A percentile compares a stretch with the other conserved stretches of the same genome.
Conservation (phyloP, 2,797 vertebrate genomes). For the Myripristis jacobus region DNA sequence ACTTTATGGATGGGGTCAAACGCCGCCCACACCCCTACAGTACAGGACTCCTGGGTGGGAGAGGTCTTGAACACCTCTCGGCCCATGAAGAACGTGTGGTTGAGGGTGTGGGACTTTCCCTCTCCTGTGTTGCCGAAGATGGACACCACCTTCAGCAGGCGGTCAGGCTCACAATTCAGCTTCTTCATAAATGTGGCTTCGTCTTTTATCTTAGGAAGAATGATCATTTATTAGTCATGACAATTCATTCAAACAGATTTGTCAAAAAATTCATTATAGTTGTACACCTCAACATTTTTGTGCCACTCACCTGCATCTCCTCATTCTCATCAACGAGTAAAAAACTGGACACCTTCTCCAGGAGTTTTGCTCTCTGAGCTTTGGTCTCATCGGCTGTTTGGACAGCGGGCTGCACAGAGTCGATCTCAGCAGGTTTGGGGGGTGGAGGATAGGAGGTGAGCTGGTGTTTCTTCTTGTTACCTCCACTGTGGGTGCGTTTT, state of each 20-base stretch:
- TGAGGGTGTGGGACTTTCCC: constrained; percentile 98
- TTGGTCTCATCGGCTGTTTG: constrained; percentile 81
- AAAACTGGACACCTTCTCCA: constrained; percentile 93
- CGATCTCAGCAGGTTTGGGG: constrained; percentile 81
- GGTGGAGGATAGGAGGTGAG: constrained; percentile 85
- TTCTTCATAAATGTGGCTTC: constrained; percentile 92
- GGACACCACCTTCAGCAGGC: constrained; percentile 97
- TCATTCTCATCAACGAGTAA: constrained; percentile 97
- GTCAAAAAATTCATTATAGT: neutral
- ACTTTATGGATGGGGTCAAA: constrained; percentile 93
- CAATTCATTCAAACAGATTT: neutral
- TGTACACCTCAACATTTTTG: too few species aligned
- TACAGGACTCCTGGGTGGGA: constrained; percentile 97
- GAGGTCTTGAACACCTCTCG: constrained; percentile 98
- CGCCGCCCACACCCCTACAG: constrained; percentile 97
- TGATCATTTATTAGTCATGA: neutral
- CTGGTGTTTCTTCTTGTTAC: constrained; percentile 94
- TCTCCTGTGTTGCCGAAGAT: constrained; percentile 99
- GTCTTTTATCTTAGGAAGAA: constrained; percentile 86
- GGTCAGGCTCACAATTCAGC: constrained; percentile 90
- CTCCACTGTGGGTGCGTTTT: constrained; percentile 94
- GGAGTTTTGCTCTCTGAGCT: constrained; percentile 82
- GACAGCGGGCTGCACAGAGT: constrained; percentile 56
- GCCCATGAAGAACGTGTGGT: constrained; percentile 97
- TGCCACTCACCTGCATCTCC: constrained; percentile 91